phyloP scores from a whole-genome alignment of 1,140 invertebrate genomes.

The Bathynomus jamesi region DNA sequence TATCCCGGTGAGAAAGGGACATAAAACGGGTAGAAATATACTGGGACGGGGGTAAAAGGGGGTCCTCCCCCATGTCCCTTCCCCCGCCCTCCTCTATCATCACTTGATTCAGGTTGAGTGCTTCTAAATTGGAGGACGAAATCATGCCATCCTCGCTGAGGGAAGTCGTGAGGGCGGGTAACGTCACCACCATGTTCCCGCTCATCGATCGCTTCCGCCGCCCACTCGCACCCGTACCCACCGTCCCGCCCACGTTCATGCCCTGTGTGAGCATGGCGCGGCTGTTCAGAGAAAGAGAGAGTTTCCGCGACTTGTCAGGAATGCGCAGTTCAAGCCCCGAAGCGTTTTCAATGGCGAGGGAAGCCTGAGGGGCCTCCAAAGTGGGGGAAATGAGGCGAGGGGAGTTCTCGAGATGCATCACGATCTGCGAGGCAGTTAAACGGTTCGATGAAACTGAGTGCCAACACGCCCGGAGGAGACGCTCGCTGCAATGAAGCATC shows the following conservation, averaged over 20 bases:
- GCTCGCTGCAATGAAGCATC: neutral
- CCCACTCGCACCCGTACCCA: neutral
- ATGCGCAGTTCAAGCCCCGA: slow-evolving; percentile 7
- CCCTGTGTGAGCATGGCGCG: slow-evolving; percentile 20
- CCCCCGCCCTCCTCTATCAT: neutral
- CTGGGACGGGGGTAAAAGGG: neutral
- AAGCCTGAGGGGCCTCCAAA: slow-evolving; percentile 8
- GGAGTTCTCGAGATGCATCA: slow-evolving; percentile 21
- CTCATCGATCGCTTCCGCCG: slow-evolving; percentile 35
- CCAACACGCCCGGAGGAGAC: slow-evolving; percentile 2
- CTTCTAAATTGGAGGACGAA: slow-evolving; percentile 23
- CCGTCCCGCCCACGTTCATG: slow-evolving; percentile 14
- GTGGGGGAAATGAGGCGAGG: slow-evolving; percentile 15
- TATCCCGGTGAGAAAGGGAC: neutral
- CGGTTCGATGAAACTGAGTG: slow-evolving; percentile 7
- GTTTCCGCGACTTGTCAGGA: neutral
- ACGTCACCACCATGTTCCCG: slow-evolving; percentile 34
- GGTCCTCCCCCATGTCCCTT: neutral
- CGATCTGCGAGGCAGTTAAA: slow-evolving; percentile 16
- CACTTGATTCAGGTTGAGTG: slow-evolving; percentile 21
- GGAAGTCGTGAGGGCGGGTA: slow-evolving; percentile 26
- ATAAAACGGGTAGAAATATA: neutral
- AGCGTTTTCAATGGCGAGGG: neutral
- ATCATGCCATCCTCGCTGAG: slow-evolving; percentile 34
- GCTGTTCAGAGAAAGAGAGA: slow-evolving; percentile 12